These are phyloP conservation scores for Mermis nigrescens DNA, from an alignment of 2,888 invertebrate genomes.

Conservation along the genomic window DNA sequence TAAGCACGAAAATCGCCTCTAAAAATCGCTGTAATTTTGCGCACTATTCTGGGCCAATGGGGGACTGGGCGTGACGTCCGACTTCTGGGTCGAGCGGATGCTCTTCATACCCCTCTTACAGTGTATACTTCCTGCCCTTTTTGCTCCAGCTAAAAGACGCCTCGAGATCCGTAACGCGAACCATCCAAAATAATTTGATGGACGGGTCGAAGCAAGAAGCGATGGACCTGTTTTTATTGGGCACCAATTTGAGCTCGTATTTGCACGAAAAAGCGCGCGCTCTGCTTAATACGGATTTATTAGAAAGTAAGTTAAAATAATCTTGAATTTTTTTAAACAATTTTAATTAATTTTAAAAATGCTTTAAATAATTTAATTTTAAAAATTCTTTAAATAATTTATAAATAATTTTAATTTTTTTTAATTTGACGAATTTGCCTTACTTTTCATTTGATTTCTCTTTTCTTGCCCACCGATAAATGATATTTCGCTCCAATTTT, in stretches of 20 bases:
- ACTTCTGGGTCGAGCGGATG: too few relatives aligned
- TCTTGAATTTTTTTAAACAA: neutral
- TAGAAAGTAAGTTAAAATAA: constrained; percentile 45
- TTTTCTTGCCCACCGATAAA: too few relatives aligned
- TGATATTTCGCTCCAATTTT: too few relatives aligned
- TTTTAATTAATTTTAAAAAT: neutral
- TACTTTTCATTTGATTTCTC: too few relatives aligned
- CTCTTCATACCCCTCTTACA: too few relatives aligned
- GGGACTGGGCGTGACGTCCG: too few relatives aligned
- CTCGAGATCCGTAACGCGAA: constrained; percentile 83
- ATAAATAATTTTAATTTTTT: too few relatives aligned
- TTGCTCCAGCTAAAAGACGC: constrained; percentile 64
- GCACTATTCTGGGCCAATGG: too few relatives aligned
- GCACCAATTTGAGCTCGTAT: constrained; percentile 73
- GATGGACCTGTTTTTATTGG: constrained; percentile 77
- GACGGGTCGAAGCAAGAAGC: constrained; percentile 82
- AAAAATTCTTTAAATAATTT: neutral
- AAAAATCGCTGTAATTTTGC: too few relatives aligned
- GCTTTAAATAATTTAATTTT: neutral
- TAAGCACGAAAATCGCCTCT: too few relatives aligned
- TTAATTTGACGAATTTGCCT: too few relatives aligned
- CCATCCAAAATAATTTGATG: constrained; percentile 91
- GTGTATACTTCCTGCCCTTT: constrained; percentile 2
- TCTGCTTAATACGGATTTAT: constrained; percentile 60
- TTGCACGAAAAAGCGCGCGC: constrained; percentile 73